These are phyloP conservation scores for Daktulosphaira vitifoliae DNA, from an alignment of 1,140 invertebrate genomes.

Conservation along the genomic window DNA sequence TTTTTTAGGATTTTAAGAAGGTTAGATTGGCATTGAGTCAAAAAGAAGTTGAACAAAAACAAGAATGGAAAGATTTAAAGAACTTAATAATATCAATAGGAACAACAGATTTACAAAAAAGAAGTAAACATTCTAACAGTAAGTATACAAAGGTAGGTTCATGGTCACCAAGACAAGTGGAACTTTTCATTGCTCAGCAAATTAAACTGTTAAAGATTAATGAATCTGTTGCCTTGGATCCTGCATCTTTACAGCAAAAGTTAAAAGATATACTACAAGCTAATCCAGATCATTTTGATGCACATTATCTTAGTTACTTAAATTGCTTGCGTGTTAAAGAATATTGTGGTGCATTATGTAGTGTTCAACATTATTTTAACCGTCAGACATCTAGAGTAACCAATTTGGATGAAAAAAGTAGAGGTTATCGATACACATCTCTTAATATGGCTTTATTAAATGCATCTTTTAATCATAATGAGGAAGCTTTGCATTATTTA, in stretches of 20 bases:
- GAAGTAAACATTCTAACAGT: slow-evolving; percentile 40
- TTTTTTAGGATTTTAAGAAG: not conserved
- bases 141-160: slow-evolving; percentile 47
- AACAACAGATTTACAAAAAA: slow-evolving; percentile 32
- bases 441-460: slow-evolving; percentile 80
- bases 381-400: slow-evolving; percentile 47
- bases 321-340: slow-evolving; percentile 80
- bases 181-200: slow-evolving; percentile 77
- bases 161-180: slow-evolving; percentile 77
- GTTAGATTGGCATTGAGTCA: not conserved
- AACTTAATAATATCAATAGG: not conserved
- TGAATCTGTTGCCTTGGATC: slow-evolving; percentile 66
- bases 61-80: not conserved
- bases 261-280: slow-evolving; percentile 67
- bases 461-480: slow-evolving; percentile 50
- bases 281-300: slow-evolving; percentile 73
- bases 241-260: slow-evolving; percentile 62
- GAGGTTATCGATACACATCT: slow-evolving; percentile 76
- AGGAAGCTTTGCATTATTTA: slow-evolving; percentile 66
- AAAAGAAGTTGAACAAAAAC: not conserved
- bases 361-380: slow-evolving; percentile 78
- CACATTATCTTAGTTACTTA: slow-evolving; percentile 82
- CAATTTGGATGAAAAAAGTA: slow-evolving; percentile 55
- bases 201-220: slow-evolving; percentile 69
- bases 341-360: slow-evolving; percentile 73